Evolutionary conservation across 2,797 vertebrate species (phyloP), one percentile per base, ranked within the genome.

Genomic region (Characodon lateralis): DNA sequence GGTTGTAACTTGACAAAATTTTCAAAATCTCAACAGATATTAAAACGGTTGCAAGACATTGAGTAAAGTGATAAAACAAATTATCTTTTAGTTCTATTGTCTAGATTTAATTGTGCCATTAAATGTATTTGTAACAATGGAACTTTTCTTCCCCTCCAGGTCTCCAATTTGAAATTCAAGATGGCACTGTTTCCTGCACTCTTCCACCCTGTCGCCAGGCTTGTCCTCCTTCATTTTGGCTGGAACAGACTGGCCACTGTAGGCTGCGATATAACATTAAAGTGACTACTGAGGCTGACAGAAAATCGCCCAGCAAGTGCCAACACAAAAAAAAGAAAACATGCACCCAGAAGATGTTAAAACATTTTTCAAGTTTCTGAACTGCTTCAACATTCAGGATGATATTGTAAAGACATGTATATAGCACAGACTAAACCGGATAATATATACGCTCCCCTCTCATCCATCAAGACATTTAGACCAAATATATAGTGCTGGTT

Each of bases 361-460:
- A 91, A 88, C 88, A 89, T 96, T 96, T 97, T 97, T 97, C 97
- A 96, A 97, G 97, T 97, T 96, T 96, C 97, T 96, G 97, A 98
- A 99, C 97, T 99, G 97, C 97, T 98, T 97, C 97, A 97, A 97
- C 96, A 96, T 99, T 99, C 98, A 99, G 98, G 98, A 99, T 97
- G 96, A 97, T 94, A 98, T 97, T 99, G 97, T 99, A 99, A 98
- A 99, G 97, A 99, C 95, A 93, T 99, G 98, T 99, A 99, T 95
- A 99, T 99, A 99, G 97, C 96, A 97, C 98, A 98, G 94, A 98
- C 98, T 96, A 96, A 98, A 96, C 97, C 87, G 96, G 97, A 98
- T 99, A 98, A 98, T 99, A 99, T 99, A 99, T 98, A 96, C 95
- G 95, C 96, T 97, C 96, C 96, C 95, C 96, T 94, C 96, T 96